Percentiles rank a stretch among this genome's conserved stretches.
Conservation (phyloP, 2,888 invertebrate species). For the Lasioglossum vierecki region DNA sequence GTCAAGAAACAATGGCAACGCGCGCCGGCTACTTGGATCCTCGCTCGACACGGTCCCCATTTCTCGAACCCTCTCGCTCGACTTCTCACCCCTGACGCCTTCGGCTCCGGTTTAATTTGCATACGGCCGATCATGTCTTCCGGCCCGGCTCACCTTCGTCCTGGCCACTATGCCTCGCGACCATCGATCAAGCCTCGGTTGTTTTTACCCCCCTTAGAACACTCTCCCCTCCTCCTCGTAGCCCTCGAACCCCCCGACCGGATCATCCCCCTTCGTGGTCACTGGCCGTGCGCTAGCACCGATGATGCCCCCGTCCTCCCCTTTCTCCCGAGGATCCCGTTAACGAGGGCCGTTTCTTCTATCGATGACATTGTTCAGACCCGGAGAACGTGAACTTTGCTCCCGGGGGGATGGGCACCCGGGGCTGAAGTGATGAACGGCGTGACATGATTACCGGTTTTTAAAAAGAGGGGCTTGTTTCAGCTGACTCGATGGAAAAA, state of each 20-base stretch:
- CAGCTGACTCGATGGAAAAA: constrained; percentile 7
- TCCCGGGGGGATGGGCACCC: not conserved
- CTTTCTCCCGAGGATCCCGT: constrained; percentile 62
- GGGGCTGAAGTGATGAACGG: not conserved
- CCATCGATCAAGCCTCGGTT: constrained; percentile 73
- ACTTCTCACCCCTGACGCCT: constrained; percentile 60
- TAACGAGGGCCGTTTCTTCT: constrained; percentile 72
- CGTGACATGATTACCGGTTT: constrained; percentile 12
- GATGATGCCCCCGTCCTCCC: constrained; percentile 31
- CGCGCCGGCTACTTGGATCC: constrained; percentile 68
- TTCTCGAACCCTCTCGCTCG: constrained; percentile 51
- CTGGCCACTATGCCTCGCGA: constrained; percentile 63
- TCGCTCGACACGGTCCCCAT: constrained; percentile 59
- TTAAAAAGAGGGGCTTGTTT: constrained; percentile 16
- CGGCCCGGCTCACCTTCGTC: constrained; percentile 73
- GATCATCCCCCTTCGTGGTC: constrained; percentile 48
- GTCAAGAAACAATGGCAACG: constrained; percentile 73
- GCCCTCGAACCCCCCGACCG: constrained; percentile 18
- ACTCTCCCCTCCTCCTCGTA: constrained; percentile 9
- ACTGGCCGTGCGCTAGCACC: constrained; percentile 61
- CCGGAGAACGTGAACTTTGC: constrained; percentile 53
- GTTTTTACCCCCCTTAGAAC: constrained; percentile 66
- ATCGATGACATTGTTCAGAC: constrained; percentile 63
- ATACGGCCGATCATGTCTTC: constrained; percentile 76
- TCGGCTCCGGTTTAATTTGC: constrained; percentile 65